These are phyloP conservation scores for Phthorimaea operculella DNA, from an alignment of 1,140 invertebrate genomes.

Conservation along the genomic window DNA sequence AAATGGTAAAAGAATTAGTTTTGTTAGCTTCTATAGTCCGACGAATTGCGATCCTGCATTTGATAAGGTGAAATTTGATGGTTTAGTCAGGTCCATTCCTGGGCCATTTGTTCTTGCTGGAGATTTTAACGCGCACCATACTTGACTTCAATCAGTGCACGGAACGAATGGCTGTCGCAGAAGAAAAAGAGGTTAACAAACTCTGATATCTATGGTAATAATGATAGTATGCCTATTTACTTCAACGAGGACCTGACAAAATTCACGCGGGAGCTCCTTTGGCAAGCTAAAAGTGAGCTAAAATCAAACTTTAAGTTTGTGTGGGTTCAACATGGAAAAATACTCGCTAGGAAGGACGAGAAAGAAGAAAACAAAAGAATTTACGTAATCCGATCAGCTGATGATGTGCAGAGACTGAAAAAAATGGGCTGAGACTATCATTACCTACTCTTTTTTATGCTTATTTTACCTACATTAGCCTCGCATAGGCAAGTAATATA, in stretches of 20 bases:
- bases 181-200: not conserved
- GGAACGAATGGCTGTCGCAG: not conserved
- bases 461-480: too few species aligned
- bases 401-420: not conserved
- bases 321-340: not conserved
- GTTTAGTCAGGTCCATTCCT: too few species aligned
- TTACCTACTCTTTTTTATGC: too few species aligned
- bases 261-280: not conserved
- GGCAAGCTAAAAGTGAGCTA: not conserved
- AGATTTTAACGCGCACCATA: too few species aligned
- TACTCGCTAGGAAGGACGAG: not conserved
- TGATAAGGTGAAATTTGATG: too few species aligned
- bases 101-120: too few species aligned
- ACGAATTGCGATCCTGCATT: too few species aligned
- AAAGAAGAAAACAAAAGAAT: not conserved
- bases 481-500: not conserved
- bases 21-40: too few species aligned
- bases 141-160: not conserved
- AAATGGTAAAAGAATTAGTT: too few species aligned
- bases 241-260: not conserved
- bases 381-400: not conserved
- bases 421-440: not conserved
- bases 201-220: not conserved
- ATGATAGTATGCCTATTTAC: not conserved
- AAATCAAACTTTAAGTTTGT: not conserved